These are phyloP conservation scores for Diarsia brunnea DNA, from an alignment of 2,888 invertebrate species.

Conservation along the genomic window DNA sequence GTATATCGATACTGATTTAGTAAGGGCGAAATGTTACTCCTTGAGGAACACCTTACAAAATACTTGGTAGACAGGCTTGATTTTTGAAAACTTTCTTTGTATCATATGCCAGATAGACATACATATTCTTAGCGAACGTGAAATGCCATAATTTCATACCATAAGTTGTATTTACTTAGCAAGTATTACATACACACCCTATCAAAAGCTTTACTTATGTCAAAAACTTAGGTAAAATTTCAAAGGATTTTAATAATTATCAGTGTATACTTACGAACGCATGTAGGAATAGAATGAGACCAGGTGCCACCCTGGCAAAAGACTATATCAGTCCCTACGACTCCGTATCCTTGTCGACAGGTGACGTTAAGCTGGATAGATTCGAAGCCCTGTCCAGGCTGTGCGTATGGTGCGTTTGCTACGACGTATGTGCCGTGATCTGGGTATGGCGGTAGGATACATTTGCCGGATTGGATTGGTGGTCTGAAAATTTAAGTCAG, in stretches of 20 bases:
- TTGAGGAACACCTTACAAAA: constrained; percentile 8
- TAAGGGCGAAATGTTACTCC: constrained; percentile 20
- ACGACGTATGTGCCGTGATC: constrained; percentile 75
- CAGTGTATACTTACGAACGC: constrained; percentile 67
- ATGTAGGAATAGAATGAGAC: constrained; percentile 67
- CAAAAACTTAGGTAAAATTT: not conserved
- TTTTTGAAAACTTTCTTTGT: not conserved
- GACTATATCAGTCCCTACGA: constrained; percentile 61
- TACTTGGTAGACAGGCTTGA: fast-evolving
- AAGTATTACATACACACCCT: not conserved
- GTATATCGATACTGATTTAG: not conserved
- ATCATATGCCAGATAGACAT: not conserved
- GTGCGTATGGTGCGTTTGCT: constrained; percentile 67
- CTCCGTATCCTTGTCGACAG: constrained; percentile 76
- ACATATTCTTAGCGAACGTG: not conserved
- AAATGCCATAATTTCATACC: not conserved
- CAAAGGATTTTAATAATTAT: not conserved
- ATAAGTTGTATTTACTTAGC: not conserved
- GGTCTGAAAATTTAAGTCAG: constrained; percentile 60
- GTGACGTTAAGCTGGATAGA: constrained; percentile 73
- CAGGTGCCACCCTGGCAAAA: constrained; percentile 77
- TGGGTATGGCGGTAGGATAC: constrained; percentile 77
- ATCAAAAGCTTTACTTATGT: constrained; percentile 1
- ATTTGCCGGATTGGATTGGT: constrained; percentile 64
- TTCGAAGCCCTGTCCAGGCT: constrained; percentile 73